These are phyloP conservation scores for Cyprinodon brontotheroides DNA, from an alignment of 2,113 vertebrate species.

Conservation along the genomic window DNA sequence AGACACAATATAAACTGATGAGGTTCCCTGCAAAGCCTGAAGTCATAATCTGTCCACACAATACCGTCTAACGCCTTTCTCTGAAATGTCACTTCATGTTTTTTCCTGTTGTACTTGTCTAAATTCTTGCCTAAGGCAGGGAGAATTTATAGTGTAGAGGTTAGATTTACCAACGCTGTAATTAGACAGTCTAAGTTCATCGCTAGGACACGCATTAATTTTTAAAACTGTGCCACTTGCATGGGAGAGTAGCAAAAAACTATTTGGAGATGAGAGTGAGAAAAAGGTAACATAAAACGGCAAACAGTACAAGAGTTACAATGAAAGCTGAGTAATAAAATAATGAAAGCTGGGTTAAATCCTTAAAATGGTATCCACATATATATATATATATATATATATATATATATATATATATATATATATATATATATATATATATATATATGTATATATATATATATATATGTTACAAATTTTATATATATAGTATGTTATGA, in stretches of 20 bases:
- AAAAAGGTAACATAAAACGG: not conserved
- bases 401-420: no score
- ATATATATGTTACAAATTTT: no score
- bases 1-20: conserved; percentile 1
- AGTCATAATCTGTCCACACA: not conserved
- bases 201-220: not conserved
- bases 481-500: no score
- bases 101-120: not conserved
- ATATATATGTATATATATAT: no score
- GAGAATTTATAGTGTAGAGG: not conserved
- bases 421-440: no score
- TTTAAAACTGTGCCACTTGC: not conserved
- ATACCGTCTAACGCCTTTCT: not conserved
- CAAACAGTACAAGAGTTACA: not conserved
- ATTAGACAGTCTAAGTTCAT: not conserved
- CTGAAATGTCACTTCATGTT: not conserved
- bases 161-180: not conserved
- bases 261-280: no score
- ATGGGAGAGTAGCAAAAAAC: not conserved
- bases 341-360: not conserved
- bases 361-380: not conserved
- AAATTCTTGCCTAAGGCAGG: not conserved
- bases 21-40: not conserved
- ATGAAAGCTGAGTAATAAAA: not conserved
- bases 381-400: no score